phyloP scores from a whole-genome alignment of 2,797 vertebrate species.

The Distichodus sexfasciatus region DNA sequence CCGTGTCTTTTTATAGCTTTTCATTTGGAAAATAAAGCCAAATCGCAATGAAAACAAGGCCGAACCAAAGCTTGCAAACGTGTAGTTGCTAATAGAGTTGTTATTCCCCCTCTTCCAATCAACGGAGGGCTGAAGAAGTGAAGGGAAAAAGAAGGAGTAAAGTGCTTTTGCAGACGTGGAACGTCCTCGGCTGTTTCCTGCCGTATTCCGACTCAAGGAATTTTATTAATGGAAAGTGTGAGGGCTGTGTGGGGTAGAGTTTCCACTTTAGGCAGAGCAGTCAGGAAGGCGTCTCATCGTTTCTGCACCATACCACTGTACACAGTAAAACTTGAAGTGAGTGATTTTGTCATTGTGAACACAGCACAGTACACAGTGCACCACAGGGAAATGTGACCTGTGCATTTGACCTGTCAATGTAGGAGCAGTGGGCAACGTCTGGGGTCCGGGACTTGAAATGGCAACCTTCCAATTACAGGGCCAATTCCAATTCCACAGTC shows the following conservation, averaged over 20 bases:
- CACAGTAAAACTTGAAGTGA: too few relatives aligned
- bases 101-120: conserved; percentile 33
- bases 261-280: too few relatives aligned
- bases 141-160: neutral
- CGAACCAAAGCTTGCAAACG: neutral
- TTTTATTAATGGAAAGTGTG: conserved; percentile 53
- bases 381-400: too few relatives aligned
- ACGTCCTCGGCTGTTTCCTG: conserved; percentile 27
- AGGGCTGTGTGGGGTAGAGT: neutral
- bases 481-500: conserved; percentile 42
- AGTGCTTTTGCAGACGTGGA: conserved; percentile 44
- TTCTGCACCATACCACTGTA: too few relatives aligned
- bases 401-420: too few relatives aligned
- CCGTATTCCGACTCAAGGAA: conserved; percentile 34
- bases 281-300: too few relatives aligned
- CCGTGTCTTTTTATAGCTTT: conserved; percentile 20
- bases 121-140: conserved; percentile 15
- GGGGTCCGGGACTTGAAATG: too few relatives aligned
- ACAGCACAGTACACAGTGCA: too few relatives aligned
- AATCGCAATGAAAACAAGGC: neutral
- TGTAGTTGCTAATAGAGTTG: neutral
- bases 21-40: neutral
- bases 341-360: too few relatives aligned
- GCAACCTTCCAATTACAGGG: too few relatives aligned
- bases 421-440: too few relatives aligned